Evolutionary conservation across 53 echinoderm and acorn worm species (phyloP).

Genomic region (Mesocentrotus franciscanus): DNA sequence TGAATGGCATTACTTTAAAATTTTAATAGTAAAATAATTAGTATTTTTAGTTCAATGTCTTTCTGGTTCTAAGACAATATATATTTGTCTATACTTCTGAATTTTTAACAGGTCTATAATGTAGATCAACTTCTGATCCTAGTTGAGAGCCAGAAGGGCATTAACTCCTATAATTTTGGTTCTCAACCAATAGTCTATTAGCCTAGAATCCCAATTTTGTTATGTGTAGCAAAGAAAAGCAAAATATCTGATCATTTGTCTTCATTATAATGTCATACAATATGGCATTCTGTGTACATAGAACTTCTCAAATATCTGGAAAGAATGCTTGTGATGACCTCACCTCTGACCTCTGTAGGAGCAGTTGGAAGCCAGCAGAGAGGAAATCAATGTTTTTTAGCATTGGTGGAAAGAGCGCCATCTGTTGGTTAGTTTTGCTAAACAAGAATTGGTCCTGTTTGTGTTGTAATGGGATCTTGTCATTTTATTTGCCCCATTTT

Average conservation of each 20-base stretch:
- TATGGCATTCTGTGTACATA: not conserved
- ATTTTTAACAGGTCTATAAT: too few relatives aligned
- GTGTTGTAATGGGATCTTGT: not conserved
- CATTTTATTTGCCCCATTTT: too few relatives aligned
- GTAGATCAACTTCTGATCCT: too few relatives aligned
- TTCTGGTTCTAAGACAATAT: too few relatives aligned
- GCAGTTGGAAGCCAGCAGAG: not conserved
- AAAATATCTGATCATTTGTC: not conserved
- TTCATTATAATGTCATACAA: not conserved
- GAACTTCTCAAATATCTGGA: slow-evolving; percentile 8
- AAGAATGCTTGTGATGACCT: not conserved
- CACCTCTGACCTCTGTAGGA: not conserved
- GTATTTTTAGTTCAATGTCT: too few relatives aligned
- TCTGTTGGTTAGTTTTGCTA: not conserved
- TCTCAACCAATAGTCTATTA: not conserved
- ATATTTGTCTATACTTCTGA: too few relatives aligned
- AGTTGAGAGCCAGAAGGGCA: too few relatives aligned
- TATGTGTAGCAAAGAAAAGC: not conserved
- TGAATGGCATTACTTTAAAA: too few relatives aligned
- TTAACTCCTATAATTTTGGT: too few relatives aligned
- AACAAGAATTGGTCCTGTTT: not conserved
- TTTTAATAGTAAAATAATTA: too few relatives aligned
- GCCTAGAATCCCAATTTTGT: not conserved
- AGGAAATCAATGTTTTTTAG: not conserved
- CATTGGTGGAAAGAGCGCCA: not conserved